Evolutionary conservation across 2,888 invertebrate species (phyloP), one percentile per base, ranked within the genome.

Genomic region (Catocala fraxini): DNA sequence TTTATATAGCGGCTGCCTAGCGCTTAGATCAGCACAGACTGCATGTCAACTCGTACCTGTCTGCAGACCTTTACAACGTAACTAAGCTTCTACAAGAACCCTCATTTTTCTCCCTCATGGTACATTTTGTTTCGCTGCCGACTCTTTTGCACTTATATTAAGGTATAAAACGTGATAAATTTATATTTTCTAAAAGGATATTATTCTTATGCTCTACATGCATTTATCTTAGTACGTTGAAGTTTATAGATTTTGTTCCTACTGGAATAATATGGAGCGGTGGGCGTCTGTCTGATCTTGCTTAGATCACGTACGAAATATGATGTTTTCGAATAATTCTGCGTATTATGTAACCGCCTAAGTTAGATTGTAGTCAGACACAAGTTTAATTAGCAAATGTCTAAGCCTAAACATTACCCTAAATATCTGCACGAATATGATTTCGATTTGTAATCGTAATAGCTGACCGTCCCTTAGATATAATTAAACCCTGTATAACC

Each of bases 51-150:
- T 7, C 7, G 35, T 25, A 5, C 25, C 25, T 12, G 34, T 34
- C 35, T 51, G 13, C 35, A 35, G 5, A 35, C 13, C 43, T 34
- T 34, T 51, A 43, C 35, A 49, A 7, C 47, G 51, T 57, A 56
- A 56, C 39, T 47, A 54, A 56, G 11, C 35, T 43, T 4, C 6
- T 41, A 34, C n/a, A 34, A 59, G 34, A 52, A 64, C 59, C 56
- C 53, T 59, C 43, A 64, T 70, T 59, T 59, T 55, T 69, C 64
- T 54, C 6, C 13, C 7, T 39, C 42, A 65, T 65, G 54, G 65
- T 53, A 70, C 57, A 47, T 41, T 54, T 42, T 33, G 55, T 63
- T 51, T 53, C 54, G 34, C 39, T 54, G 51, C 35, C 41, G 33
- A 55, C 47, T 52, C 35, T 46, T 54, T 60, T 34, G 25, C 45